A percentile compares a stretch with the other conserved stretches of the same genome.
These are phyloP conservation scores for Mycteria americana DNA, from an alignment of 2,797 vertebrate species.

Conservation along the genomic window DNA sequence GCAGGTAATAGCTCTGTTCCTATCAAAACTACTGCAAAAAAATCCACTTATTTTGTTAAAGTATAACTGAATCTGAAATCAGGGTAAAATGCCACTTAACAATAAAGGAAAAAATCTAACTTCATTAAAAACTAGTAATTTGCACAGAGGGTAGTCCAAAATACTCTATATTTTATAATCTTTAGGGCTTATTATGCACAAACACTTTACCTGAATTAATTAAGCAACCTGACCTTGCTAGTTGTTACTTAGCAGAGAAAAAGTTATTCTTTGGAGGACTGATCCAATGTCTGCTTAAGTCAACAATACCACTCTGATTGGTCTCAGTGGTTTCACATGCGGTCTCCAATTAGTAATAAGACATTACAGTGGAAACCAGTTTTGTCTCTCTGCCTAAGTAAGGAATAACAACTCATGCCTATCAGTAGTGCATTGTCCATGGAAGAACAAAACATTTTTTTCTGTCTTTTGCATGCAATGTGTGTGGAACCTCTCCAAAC, in stretches of 20 bases:
- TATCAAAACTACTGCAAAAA: background rate
- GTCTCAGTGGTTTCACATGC: background rate
- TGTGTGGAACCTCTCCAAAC: background rate
- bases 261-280: background rate
- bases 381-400: background rate
- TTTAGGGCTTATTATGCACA: background rate
- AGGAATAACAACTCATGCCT: background rate
- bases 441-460: background rate
- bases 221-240: background rate
- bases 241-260: background rate
- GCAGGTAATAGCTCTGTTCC: background rate
- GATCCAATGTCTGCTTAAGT: background rate
- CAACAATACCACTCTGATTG: background rate
- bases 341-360: background rate
- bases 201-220: background rate
- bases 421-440: background rate
- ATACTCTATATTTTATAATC: background rate
- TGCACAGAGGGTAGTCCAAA: background rate
- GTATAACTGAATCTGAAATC: background rate
- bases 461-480: background rate
- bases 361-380: background rate
- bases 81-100: fast-evolving
- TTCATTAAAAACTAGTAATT: background rate
- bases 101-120: background rate
- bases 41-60: background rate